Base-by-base conservation (phyloP, 2,113 vertebrate genomes). In the Leptobrachium leishanense region DNA sequence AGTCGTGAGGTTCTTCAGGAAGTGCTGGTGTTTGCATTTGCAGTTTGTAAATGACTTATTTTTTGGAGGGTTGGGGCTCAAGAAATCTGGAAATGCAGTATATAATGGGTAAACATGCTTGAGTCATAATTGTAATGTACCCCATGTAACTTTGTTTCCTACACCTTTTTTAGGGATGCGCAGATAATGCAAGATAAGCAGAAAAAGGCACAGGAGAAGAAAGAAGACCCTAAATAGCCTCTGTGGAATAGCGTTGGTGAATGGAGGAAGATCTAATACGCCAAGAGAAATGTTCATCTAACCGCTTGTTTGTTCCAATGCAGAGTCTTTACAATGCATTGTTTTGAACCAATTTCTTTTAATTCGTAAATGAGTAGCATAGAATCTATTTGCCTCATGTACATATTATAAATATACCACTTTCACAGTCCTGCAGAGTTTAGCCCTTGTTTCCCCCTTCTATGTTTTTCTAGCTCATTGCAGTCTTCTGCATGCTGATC, bases 171-270 rank as follows among this genome's bases (percentile, higher is more conserved):
- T 67, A 98, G 96, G 91, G 96, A 98, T 92, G 96, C 95, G 10
- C 95, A 96, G 88, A 96, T 96, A 90, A 98, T 98, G 96, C 94
- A 97, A 88, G 91, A 98, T 87, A 98, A 98, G 90, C 96, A 98
- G 90, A 96, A 96, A 87, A 95, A 96, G 81, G 88, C 95, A 1
- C 85, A 85, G 53, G 93, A 91, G 87, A 93, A 91, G 84, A 83
- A 75, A 87, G 88, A 83, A 76, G 86, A 89, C 80, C 83, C 88
- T 77, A 90, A 93, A 89, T 94, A 93, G 88, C 88, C 84, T 70
- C 59, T 55, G 40, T 57, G 70, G 70, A 57, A 43, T 13, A 76
- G 43, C 15, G 5, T 2, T n/a, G 15, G 6, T 46, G 43, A 50
- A 68, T 3, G 50, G 46, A 73, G 13, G 50, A 44, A 4, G 46